Percentiles rank a stretch among this genome's conserved stretches.
phyloP scores from a whole-genome alignment of 2,888 invertebrate genomes.

The Drosophila basisetae region DNA sequence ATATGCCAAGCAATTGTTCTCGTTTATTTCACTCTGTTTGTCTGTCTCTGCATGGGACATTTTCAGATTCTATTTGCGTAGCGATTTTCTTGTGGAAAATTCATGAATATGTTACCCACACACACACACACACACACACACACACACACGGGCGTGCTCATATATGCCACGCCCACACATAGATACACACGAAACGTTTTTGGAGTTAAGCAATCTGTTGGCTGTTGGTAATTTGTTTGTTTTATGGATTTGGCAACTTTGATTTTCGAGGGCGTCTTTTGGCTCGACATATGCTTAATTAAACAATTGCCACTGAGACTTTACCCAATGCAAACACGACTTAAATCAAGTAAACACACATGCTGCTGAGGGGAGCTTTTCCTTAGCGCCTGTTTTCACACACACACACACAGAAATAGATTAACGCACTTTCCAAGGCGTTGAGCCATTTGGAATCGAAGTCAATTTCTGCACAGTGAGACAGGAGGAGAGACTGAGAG shows the following conservation, averaged over 20 bases:
- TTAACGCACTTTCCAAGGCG: slow-evolving; percentile 13
- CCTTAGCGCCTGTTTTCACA: slow-evolving; percentile 10
- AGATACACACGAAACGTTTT: slow-evolving; percentile 3
- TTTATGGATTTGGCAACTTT: slow-evolving; percentile 73
- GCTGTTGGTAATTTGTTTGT: slow-evolving; percentile 74
- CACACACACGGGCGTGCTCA: slow-evolving; percentile 12
- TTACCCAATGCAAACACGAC: slow-evolving; percentile 46
- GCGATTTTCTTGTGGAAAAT: slow-evolving; percentile 54
- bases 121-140: slow-evolving; percentile 26
- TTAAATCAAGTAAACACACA: slow-evolving; percentile 45
- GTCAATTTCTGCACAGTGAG: slow-evolving; percentile 15
- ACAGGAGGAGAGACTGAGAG: neutral
- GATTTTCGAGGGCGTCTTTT: slow-evolving; percentile 56
- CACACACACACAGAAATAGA: neutral
- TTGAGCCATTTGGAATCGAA: slow-evolving; percentile 31
- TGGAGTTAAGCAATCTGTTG: slow-evolving; percentile 58
- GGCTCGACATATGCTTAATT: slow-evolving; percentile 61
- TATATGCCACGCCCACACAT: slow-evolving; percentile 42
- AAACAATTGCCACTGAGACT: slow-evolving; percentile 55
- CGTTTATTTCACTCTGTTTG: neutral
- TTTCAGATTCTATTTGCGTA: slow-evolving; percentile 50
- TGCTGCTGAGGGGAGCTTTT: slow-evolving; percentile 30
- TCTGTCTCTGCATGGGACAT: neutral
- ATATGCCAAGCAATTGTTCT: slow-evolving; percentile 35
- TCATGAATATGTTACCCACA: slow-evolving; percentile 34